Percentiles rank a stretch among this genome's conserved stretches.
These are phyloP conservation scores for Cranoglanis bouderius DNA, from an alignment of 2,113 vertebrate genomes.

Conservation along the genomic window DNA sequence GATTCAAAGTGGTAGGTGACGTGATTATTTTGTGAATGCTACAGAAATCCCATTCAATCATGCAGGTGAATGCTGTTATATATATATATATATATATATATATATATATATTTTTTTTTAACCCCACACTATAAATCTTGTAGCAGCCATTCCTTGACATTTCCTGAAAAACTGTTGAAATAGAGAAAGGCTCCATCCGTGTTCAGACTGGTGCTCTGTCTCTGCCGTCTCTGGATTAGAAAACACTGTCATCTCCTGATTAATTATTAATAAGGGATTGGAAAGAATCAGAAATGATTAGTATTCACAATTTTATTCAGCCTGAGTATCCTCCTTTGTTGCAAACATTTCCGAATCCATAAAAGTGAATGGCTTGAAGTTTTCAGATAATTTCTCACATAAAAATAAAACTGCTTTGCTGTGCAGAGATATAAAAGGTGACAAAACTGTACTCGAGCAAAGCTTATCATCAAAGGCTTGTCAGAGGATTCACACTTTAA, in stretches of 20 bases:
- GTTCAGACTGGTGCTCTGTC: conserved; percentile 10
- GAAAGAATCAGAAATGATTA: conserved; percentile 50
- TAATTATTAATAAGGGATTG: conserved; percentile 60
- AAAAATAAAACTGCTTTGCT: conserved; percentile 51
- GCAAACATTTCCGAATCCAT: conserved; percentile 24
- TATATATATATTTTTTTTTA: background rate
- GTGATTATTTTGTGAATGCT: background rate
- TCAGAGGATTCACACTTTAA: conserved; percentile 54
- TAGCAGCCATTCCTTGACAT: background rate
- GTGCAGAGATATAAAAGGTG: conserved; percentile 59
- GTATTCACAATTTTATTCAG: conserved; percentile 51
- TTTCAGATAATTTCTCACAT: conserved; percentile 57
- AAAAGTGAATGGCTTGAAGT: conserved; percentile 49
- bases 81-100: too few relatives aligned
- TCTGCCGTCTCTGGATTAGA: conserved; percentile 49
- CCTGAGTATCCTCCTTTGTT: conserved; percentile 33
- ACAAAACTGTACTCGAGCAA: conserved; percentile 55
- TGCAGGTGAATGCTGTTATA: background rate
- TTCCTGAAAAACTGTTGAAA: background rate
- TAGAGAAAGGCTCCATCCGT: background rate
- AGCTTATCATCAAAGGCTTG: conserved; percentile 62
- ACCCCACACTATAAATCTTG: background rate
- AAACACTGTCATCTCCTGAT: conserved; percentile 50
- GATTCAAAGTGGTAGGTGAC: background rate
- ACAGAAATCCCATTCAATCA: background rate